Percentiles rank a stretch among this genome's conserved stretches.
phyloP scores from a whole-genome alignment of 2,113 vertebrate species.

The Mola mola region DNA sequence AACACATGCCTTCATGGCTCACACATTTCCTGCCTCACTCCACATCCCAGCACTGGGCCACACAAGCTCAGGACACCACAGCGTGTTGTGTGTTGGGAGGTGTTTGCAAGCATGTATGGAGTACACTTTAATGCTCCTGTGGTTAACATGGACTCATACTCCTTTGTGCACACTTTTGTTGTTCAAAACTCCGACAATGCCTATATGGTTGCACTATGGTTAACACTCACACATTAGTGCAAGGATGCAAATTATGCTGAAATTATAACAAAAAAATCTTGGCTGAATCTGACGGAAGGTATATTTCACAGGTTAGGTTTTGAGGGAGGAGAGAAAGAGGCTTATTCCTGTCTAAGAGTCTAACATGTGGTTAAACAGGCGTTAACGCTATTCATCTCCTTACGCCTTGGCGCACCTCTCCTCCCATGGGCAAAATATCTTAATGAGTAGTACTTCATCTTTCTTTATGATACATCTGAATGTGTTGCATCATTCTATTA shows the following conservation, averaged over 20 bases:
- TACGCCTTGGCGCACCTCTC: slow-evolving; percentile 37
- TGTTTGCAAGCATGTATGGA: slow-evolving; percentile 33
- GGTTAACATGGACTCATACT: slow-evolving; percentile 27
- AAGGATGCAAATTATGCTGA: too few species aligned
- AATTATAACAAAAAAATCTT: background rate
- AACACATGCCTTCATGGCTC: slow-evolving; percentile 88
- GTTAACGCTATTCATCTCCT: slow-evolving; percentile 56
- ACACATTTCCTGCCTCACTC: slow-evolving; percentile 85
- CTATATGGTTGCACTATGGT: background rate
- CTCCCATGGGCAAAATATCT: slow-evolving; percentile 53
- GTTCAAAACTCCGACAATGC: background rate
- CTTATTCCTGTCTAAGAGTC: slow-evolving; percentile 39
- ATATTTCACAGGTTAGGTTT: slow-evolving; percentile 28
- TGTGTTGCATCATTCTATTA: slow-evolving; percentile 55
- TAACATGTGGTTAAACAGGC: slow-evolving; percentile 56
- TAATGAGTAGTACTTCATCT: slow-evolving; percentile 31
- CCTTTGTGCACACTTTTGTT: slow-evolving; percentile 26
- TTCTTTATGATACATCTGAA: slow-evolving; percentile 25
- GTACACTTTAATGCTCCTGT: slow-evolving; percentile 34
- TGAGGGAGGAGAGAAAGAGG: slow-evolving; percentile 21
- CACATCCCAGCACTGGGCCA: slow-evolving; percentile 79
- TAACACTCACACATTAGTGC: too few species aligned
- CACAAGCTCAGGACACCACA: slow-evolving; percentile 79
- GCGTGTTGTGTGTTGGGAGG: slow-evolving; percentile 20
- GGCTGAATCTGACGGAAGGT: slow-evolving; percentile 25